Conservation (phyloP, 1,140 invertebrate species). For the Sminthurinus signatus region DNA sequence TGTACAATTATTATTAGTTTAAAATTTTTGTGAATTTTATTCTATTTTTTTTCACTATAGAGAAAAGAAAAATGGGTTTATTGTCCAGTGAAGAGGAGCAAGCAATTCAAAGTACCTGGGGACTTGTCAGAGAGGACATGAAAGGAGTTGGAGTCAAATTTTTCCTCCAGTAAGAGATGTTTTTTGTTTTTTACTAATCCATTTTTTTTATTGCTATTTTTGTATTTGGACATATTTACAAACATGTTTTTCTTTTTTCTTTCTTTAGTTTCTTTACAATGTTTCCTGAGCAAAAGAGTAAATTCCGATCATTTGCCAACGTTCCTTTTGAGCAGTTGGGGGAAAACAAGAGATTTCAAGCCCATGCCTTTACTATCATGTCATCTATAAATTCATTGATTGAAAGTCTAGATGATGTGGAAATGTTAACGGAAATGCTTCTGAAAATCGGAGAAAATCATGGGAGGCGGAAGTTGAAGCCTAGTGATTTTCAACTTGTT, state of each 20-base stretch:
- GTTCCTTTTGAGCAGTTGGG: slow-evolving; percentile 22
- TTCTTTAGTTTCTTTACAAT: slow-evolving; percentile 21
- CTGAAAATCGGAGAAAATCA: slow-evolving; percentile 42
- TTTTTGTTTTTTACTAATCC: background rate
- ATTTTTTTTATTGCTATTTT: background rate
- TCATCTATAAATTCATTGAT: slow-evolving; percentile 44
- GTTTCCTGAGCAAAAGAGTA: slow-evolving; percentile 15
- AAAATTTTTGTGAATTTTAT: no score
- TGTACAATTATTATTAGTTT: no score
- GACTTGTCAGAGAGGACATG: slow-evolving; percentile 47
- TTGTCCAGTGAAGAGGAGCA: slow-evolving; percentile 48
- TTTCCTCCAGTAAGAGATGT: slow-evolving; percentile 49
- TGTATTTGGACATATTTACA: background rate
- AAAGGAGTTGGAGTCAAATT: slow-evolving; percentile 49
- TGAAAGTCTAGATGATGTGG: slow-evolving; percentile 44
- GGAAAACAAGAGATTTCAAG: slow-evolving; percentile 30
- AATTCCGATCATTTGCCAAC: slow-evolving; percentile 22
- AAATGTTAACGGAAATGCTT: slow-evolving; percentile 44
- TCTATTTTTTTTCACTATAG: no score
- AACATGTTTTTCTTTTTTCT: slow-evolving; percentile 2
- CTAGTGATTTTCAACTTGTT: background rate
- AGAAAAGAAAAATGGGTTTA: no score
- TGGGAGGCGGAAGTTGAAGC: background rate
- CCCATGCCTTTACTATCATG: slow-evolving; percentile 45
- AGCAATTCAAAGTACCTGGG: slow-evolving; percentile 50